Conservation (phyloP, 2,888 invertebrate genomes). For the Microctonus hyperodae region DNA sequence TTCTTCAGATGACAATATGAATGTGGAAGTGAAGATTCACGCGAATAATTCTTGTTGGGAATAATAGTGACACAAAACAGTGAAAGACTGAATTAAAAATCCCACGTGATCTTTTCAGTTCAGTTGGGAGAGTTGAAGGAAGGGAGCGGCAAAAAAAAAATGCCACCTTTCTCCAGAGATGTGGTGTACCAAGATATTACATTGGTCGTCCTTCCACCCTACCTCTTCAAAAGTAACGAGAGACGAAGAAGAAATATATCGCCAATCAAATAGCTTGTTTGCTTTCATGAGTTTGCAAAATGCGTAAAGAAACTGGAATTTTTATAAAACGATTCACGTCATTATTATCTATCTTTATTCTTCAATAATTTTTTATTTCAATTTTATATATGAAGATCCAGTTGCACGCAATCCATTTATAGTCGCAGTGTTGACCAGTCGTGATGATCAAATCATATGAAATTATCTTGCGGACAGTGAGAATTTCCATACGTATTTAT, state of each 20-base stretch:
- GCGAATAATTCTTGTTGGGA: background rate
- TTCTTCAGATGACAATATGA: background rate
- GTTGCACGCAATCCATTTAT: conserved; percentile 11
- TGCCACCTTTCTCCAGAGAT: conserved; percentile 29
- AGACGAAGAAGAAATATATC: conserved; percentile 19
- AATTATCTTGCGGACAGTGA: background rate
- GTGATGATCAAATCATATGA: conserved; percentile 6
- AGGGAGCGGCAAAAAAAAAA: background rate
- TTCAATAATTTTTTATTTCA: conserved; percentile 13
- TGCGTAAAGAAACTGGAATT: conserved; percentile 22
- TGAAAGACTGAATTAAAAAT: conserved; percentile 11
- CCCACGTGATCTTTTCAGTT: background rate
- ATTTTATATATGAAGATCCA: background rate
- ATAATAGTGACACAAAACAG: background rate
- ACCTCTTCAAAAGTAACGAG: background rate
- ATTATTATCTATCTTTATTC: conserved; percentile 4
- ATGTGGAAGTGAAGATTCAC: background rate
- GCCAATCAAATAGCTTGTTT: conserved; percentile 13
- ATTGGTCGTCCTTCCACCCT: conserved; percentile 25
- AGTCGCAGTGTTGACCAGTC: conserved; percentile 11
- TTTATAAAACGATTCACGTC: background rate
- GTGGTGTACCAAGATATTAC: conserved; percentile 16
- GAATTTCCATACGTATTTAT: background rate
- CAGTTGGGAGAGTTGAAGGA: background rate
- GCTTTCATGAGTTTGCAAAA: conserved; percentile 17